phyloP scores from a whole-genome alignment of 1,140 invertebrate species.

The Thaumatotibia leucotreta region DNA sequence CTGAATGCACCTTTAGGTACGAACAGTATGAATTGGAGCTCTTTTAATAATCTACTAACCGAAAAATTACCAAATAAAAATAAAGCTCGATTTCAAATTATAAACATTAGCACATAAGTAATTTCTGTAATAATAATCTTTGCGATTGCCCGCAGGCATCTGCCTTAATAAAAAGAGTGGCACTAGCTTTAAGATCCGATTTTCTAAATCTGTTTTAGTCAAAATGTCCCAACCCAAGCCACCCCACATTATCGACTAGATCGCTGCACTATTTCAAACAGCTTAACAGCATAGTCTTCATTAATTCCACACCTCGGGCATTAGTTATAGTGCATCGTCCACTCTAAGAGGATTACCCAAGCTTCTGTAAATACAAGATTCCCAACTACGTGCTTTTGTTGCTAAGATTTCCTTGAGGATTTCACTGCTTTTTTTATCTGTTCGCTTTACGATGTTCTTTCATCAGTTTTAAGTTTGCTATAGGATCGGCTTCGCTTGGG shows the following conservation, averaged over 20 bases:
- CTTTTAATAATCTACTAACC: too few relatives aligned
- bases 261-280: background rate
- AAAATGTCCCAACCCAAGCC: too few relatives aligned
- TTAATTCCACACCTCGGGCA: slow-evolving; percentile 9
- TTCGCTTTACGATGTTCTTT: slow-evolving; percentile 7
- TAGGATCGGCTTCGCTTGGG: background rate
- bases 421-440: background rate
- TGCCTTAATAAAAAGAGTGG: too few relatives aligned
- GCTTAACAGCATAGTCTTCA: background rate
- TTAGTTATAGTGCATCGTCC: slow-evolving; percentile 5
- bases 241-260: background rate
- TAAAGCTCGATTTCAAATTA: too few relatives aligned
- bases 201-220: too few relatives aligned
- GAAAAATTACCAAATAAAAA: too few relatives aligned
- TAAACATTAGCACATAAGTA: too few relatives aligned
- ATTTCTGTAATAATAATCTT: too few relatives aligned
- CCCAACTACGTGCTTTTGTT: background rate
- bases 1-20: too few relatives aligned
- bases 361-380: slow-evolving; percentile 9
- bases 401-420: slow-evolving; percentile 6
- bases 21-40: too few relatives aligned
- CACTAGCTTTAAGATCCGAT: too few relatives aligned
- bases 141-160: too few relatives aligned
- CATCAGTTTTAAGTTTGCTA: slow-evolving; percentile 13
- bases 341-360: slow-evolving; percentile 11